Evolutionary conservation across 2,797 vertebrate genomes (phyloP).

Genomic region (Enteromius fasciolatus): DNA sequence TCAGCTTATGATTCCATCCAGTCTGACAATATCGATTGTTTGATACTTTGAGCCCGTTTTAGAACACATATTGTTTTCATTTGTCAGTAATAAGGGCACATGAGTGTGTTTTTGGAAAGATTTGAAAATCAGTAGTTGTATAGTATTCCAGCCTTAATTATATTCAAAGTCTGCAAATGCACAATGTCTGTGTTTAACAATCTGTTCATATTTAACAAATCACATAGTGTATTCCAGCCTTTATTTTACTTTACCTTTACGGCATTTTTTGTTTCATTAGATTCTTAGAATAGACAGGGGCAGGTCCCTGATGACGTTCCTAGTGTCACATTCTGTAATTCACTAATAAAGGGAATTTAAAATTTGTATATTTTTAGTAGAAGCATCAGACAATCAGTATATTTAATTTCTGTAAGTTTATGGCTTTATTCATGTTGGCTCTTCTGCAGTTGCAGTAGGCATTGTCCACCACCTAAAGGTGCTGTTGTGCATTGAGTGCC

Average conservation of each 20-base stretch:
- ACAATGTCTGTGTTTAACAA: background rate
- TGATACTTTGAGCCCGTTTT: background rate
- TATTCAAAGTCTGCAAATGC: background rate
- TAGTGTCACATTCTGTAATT: background rate
- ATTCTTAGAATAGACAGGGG: constrained; percentile 1
- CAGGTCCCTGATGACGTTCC: constrained; percentile 14
- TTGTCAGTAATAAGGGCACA: background rate
- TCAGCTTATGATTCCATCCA: background rate
- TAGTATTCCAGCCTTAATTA: background rate
- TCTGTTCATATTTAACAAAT: background rate
- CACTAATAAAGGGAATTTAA: background rate
- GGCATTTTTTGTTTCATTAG: background rate
- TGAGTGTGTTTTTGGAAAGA: background rate
- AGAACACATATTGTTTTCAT: background rate
- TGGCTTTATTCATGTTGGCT: background rate
- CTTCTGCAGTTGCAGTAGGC: constrained; percentile 11
- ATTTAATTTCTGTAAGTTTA: background rate
- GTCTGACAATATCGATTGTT: background rate
- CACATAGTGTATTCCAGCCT: background rate
- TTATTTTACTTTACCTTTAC: too few relatives aligned
- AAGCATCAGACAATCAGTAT: constrained; percentile 31
- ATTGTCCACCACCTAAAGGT: constrained; percentile 19
- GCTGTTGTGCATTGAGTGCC: constrained; percentile 30
- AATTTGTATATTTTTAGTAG: background rate
- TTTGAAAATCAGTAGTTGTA: background rate